Conservation (phyloP, 2,888 invertebrate species). For the Acheta domesticus region DNA sequence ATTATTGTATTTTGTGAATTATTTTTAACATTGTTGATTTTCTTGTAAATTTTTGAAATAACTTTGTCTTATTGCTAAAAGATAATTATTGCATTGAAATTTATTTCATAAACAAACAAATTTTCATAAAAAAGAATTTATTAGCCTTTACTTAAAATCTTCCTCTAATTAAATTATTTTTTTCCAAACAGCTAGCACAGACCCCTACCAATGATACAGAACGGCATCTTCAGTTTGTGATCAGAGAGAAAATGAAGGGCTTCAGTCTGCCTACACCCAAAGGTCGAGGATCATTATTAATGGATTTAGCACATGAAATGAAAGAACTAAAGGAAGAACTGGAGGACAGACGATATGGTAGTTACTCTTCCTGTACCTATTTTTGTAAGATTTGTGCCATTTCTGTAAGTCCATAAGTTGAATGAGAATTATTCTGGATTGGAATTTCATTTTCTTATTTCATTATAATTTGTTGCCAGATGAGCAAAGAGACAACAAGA, state of each 20-base stretch:
- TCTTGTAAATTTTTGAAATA: too few species aligned
- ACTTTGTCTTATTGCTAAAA: too few species aligned
- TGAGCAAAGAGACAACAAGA: slow-evolving; percentile 37
- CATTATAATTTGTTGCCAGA: slow-evolving; percentile 32
- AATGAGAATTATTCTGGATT: neutral
- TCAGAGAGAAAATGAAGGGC: slow-evolving; percentile 80
- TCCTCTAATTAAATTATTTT: too few species aligned
- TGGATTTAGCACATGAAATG: slow-evolving; percentile 83
- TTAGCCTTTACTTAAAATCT: too few species aligned
- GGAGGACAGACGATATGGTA: slow-evolving; percentile 60
- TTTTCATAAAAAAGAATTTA: too few species aligned
- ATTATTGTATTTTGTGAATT: too few species aligned
- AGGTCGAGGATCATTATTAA: slow-evolving; percentile 78
- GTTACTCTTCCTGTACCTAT: slow-evolving; percentile 30
- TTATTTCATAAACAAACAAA: too few species aligned
- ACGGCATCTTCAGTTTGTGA: slow-evolving; percentile 77
- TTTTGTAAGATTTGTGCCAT: too few species aligned
- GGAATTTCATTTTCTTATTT: neutral
- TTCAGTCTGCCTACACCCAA: slow-evolving; percentile 75
- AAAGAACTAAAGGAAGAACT: slow-evolving; percentile 82
- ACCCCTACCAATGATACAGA: slow-evolving; percentile 82
- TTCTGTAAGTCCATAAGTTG: too few species aligned
- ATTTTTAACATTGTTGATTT: too few species aligned
- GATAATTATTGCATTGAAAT: too few species aligned
- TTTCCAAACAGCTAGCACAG: slow-evolving; percentile 59